A percentile compares a stretch with the other conserved stretches of the same genome.
Evolutionary conservation across 2,113 vertebrate species (phyloP).

Genomic region (Grantiella picta): DNA sequence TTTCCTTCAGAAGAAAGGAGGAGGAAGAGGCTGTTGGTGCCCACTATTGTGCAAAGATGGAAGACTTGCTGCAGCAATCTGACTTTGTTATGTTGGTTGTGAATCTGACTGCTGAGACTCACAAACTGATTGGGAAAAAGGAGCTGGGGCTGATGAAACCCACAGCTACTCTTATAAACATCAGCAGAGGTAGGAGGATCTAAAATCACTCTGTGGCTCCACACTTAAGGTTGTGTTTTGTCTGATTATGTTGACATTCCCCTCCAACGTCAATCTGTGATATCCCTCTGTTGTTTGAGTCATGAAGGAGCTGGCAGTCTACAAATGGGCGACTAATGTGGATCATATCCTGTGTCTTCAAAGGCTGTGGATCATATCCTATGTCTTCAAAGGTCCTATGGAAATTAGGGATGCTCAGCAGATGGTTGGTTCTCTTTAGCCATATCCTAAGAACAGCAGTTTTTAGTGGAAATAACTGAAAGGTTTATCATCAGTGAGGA

Average conservation of each 20-base stretch:
- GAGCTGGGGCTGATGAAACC: constrained; percentile 79
- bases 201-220: not conserved
- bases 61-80: constrained; percentile 73
- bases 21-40: constrained; percentile 76
- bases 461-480: not conserved
- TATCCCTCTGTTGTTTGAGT: not conserved
- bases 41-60: constrained; percentile 72
- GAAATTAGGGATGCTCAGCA: not conserved
- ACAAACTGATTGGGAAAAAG: constrained; percentile 70
- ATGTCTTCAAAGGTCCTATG: not conserved
- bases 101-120: constrained; percentile 70
- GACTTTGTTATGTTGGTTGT: constrained; percentile 80
- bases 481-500: not conserved
- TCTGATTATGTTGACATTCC: not conserved
- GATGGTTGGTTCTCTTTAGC: not conserved
- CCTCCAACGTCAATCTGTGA: not conserved
- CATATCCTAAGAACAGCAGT: not conserved
- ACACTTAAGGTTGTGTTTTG: not conserved
- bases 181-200: constrained; percentile 74
- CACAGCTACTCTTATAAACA: constrained; percentile 75
- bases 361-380: not conserved
- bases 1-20: constrained; percentile 62
- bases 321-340: not conserved
- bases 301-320: not conserved
- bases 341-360: not conserved